phyloP scores from a whole-genome alignment of 2,797 vertebrate genomes.

The Neosilurus hyrtlii region DNA sequence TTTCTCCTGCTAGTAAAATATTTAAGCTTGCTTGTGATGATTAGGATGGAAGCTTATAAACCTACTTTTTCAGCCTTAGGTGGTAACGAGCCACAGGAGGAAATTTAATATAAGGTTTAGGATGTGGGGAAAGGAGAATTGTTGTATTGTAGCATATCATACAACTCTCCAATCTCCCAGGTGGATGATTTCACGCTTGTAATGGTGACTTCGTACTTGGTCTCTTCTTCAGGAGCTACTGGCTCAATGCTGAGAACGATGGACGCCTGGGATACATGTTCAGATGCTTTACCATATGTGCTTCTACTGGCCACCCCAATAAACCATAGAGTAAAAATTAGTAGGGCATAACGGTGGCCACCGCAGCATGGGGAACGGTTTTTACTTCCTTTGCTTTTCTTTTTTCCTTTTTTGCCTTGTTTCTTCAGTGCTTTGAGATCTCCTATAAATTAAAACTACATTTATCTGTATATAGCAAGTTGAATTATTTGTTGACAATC shows the following conservation, averaged over 20 bases:
- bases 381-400: conserved; percentile 9
- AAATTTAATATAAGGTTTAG: conserved; percentile 36
- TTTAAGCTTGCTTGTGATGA: conserved; percentile 11
- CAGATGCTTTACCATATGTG: conserved; percentile 38
- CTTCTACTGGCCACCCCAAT: conserved; percentile 43
- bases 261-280: conserved; percentile 45
- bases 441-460: background rate
- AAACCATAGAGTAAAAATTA: conserved; percentile 57
- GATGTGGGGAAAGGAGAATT: conserved; percentile 39
- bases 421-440: background rate
- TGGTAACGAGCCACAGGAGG: conserved; percentile 54
- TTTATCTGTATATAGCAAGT: background rate
- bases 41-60: conserved; percentile 47
- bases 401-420: background rate
- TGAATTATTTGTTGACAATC: background rate
- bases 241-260: background rate
- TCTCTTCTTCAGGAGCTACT: conserved; percentile 28
- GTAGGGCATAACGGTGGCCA: conserved; percentile 54
- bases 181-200: conserved; percentile 51
- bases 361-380: conserved; percentile 31
- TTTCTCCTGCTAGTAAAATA: conserved; percentile 41
- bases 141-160: conserved; percentile 49
- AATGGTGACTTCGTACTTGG: conserved; percentile 35
- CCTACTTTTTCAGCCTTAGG: conserved; percentile 38
- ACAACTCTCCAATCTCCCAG: conserved; percentile 40